Conservation (phyloP, 2,113 vertebrate species). For the Esox niger region DNA sequence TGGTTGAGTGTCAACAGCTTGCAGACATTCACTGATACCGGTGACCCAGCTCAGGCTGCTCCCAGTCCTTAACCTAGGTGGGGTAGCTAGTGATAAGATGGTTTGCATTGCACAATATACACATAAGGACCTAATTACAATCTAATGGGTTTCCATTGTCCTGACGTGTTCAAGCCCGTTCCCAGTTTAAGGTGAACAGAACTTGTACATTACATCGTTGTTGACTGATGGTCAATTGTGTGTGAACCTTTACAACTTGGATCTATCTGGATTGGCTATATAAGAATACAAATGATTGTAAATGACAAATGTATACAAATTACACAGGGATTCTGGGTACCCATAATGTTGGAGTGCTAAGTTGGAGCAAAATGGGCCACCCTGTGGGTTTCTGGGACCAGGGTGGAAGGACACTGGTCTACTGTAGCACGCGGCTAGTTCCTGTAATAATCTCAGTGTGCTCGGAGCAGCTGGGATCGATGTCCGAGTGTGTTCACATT, state of each 20-base stretch:
- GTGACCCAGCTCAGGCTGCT: conserved; percentile 9
- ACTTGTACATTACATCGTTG: too few species aligned
- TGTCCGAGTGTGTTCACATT: conserved; percentile 14
- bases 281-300: too few species aligned
- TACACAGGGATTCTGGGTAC: too few species aligned
- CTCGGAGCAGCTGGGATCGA: not conserved
- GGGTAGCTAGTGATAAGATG: conserved; percentile 39
- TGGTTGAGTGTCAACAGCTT: conserved; percentile 32
- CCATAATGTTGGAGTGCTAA: too few species aligned
- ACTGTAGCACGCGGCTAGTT: not conserved
- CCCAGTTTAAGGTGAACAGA: not conserved
- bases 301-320: too few species aligned
- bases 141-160: conserved; percentile 5
- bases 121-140: conserved; percentile 2
- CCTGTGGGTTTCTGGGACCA: too few species aligned
- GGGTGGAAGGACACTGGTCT: too few species aligned
- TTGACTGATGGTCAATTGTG: too few species aligned
- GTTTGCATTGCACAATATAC: conserved; percentile 17
- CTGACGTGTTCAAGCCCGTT: not conserved
- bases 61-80: conserved; percentile 30
- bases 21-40: conserved; percentile 40
- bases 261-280: too few species aligned
- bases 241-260: too few species aligned
- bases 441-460: not conserved
- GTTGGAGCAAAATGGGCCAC: too few species aligned